These are phyloP conservation scores for Deilephila porcellus DNA, from an alignment of 2,888 invertebrate genomes.

Conservation along the genomic window DNA sequence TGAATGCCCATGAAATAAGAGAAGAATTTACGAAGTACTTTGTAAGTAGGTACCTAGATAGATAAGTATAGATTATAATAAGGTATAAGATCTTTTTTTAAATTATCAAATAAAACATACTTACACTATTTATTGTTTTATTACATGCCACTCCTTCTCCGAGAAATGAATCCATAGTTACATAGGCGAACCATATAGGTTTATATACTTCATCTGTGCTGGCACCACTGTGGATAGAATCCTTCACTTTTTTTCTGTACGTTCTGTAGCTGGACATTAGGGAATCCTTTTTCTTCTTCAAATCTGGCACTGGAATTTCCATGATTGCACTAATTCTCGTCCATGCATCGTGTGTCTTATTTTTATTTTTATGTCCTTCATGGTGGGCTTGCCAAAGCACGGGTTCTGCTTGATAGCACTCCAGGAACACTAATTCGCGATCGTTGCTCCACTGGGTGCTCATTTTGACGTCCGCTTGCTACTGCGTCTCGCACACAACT, in stretches of 20 bases:
- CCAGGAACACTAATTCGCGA: not conserved
- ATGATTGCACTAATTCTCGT: conserved; percentile 32
- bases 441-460: conserved; percentile 7
- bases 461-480: not conserved
- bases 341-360: conserved; percentile 37
- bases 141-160: too few species aligned
- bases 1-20: conserved; percentile 29
- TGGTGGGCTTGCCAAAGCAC: too few species aligned
- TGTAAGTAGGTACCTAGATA: not conserved
- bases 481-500: conserved; percentile 5
- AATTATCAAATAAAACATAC: too few species aligned
- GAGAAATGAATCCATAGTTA: too few species aligned
- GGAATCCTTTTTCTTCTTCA: not conserved
- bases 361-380: conserved; percentile 31
- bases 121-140: too few species aligned
- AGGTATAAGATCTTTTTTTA: too few species aligned
- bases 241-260: conserved; percentile 16
- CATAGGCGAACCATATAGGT: conserved; percentile 38
- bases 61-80: too few species aligned
- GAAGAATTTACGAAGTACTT: conserved; percentile 34
- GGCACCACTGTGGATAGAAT: too few species aligned
- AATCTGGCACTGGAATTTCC: conserved; percentile 19
- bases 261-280: conserved; percentile 17
- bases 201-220: conserved; percentile 35
- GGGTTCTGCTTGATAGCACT: too few species aligned